phyloP scores from a whole-genome alignment of 2,797 vertebrate species.

The Acridotheres tristis region DNA sequence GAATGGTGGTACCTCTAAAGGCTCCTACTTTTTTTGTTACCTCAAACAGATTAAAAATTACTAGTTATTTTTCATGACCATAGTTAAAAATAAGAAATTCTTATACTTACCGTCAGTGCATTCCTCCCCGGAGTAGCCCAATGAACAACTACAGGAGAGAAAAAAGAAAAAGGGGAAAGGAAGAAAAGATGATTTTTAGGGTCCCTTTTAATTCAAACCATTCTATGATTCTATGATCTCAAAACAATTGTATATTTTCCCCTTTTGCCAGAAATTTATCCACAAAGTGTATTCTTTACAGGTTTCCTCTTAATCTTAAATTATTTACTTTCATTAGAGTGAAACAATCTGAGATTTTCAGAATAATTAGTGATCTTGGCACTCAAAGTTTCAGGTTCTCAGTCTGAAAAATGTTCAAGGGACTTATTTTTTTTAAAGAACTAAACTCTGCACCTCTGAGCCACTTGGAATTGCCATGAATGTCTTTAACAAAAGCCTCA shows the following conservation, averaged over 20 bases:
- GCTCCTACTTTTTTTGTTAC: neutral
- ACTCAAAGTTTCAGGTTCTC: neutral
- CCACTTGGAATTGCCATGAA: neutral
- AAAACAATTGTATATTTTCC: neutral
- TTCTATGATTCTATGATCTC: neutral
- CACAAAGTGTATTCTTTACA: neutral
- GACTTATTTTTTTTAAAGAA: neutral
- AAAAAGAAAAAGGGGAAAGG: neutral
- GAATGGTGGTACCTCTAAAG: neutral
- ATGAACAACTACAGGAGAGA: constrained; percentile 64
- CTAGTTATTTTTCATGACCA: neutral
- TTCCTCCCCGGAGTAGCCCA: constrained; percentile 65
- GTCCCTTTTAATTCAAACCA: neutral
- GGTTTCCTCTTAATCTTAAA: neutral
- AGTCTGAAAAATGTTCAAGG: neutral
- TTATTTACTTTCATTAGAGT: neutral
- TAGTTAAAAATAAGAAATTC: neutral
- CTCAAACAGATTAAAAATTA: neutral
- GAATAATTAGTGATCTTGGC: neutral
- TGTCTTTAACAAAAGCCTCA: neutral
- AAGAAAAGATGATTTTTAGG: neutral
- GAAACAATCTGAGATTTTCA: constrained; percentile 6
- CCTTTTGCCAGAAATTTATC: neutral
- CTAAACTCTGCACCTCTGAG: neutral
- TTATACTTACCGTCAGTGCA: constrained; percentile 74